Evolutionary conservation across 2,797 vertebrate species (phyloP).

Genomic region (Nannoperca australis): DNA sequence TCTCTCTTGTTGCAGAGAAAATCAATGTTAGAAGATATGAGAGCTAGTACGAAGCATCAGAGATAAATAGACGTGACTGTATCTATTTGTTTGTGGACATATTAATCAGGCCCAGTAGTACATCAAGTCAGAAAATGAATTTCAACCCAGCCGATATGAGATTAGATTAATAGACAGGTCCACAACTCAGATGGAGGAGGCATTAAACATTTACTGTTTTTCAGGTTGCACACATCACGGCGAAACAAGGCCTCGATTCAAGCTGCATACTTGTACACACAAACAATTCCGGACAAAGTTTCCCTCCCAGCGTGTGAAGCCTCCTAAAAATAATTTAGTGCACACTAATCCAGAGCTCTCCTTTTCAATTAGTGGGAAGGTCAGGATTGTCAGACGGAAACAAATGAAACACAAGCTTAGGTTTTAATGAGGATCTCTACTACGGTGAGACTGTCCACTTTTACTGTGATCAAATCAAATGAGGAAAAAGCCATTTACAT

Average conservation of each 20-base stretch:
- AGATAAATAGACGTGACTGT: conserved; percentile 71
- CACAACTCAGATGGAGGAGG: conserved; percentile 53
- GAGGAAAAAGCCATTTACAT: not conserved
- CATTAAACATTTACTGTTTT: conserved; percentile 18
- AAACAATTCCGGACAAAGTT: conserved; percentile 25
- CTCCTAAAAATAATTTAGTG: conserved; percentile 62
- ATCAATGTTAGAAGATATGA: conserved; percentile 68
- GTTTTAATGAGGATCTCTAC: conserved; percentile 67
- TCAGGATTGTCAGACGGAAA: conserved; percentile 72
- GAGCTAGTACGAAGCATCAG: conserved; percentile 48
- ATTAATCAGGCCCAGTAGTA: conserved; percentile 62
- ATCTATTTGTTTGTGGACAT: conserved; percentile 67
- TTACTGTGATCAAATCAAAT: conserved; percentile 39
- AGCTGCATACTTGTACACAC: conserved; percentile 8
- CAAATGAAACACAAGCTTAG: conserved; percentile 65
- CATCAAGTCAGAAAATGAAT: conserved; percentile 67
- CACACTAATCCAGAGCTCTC: conserved; percentile 66
- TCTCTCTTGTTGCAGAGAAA: conserved; percentile 55
- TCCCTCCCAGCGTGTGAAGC: conserved; percentile 26
- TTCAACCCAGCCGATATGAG: conserved; percentile 44
- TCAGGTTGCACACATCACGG: conserved; percentile 20
- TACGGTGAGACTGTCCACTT: conserved; percentile 34
- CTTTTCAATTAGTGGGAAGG: conserved; percentile 77
- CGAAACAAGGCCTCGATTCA: conserved; percentile 1
- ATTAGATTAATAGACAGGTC: conserved; percentile 68